Base-by-base conservation (phyloP, 2,113 vertebrate genomes). In the Dolichallabes microphthalmus region DNA sequence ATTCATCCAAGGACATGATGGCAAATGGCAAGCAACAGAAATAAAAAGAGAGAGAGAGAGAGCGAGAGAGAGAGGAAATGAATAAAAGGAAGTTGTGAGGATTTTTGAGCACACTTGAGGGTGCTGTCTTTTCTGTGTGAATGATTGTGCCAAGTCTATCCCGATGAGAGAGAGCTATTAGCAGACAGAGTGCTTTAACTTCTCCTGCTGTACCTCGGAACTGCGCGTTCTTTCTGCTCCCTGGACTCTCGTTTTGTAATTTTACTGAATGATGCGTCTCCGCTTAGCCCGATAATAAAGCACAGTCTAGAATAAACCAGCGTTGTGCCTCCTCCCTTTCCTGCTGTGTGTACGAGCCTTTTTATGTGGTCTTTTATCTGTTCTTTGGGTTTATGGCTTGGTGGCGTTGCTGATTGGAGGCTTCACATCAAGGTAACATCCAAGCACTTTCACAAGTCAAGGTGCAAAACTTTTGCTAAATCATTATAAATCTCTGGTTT, bases 201-300 rank as follows among this genome's bases (percentile, higher is more conserved):
- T 93, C 91, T 92, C 89, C 89, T 88, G 93, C 95, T 35, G 75
- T 96, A 95, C 97, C 95, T 96, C 96, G 95, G 96, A 95, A 96
- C 96, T 96, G 96, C 96, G 96, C 94, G 90, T 91, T 90, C 94
- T 92, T 57, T 95, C 95, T 96, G 96, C 95, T 98, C 96, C 96
- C 97, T 97, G 95, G 97, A 98, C 97, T 96, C 96, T 96, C 97
- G 63, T 95, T 99, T 98, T 98, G 94, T 95, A 94, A 99, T 98
- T 96, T 94, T 98, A 97, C 97, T 98, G 97, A 98, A 98, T 98
- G 97, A 98, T 95, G 97, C 97, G 97, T 99, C 97, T 97, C 97
- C 96, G 97, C 97, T 98, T 99, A 98, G 97, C 97, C 97, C 97
- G 97, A 97, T 94, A 99, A 98, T 98, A 99, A 99, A 99, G 97